These are phyloP conservation scores for Tetrao urogallus DNA, from an alignment of 2,113 vertebrate genomes.

Conservation along the genomic window DNA sequence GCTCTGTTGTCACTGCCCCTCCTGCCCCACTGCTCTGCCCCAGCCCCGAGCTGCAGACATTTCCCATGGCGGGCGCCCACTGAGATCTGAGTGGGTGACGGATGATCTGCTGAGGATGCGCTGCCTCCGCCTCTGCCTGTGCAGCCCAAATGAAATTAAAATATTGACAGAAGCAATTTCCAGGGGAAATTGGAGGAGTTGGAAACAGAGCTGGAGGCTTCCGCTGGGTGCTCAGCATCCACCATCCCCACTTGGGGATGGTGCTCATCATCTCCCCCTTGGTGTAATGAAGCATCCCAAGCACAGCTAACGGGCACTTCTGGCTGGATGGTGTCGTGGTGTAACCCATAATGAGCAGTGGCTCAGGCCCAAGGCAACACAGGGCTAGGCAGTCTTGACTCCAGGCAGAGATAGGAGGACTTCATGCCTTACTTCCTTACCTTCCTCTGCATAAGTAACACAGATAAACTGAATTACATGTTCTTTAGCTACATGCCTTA, in stretches of 20 bases:
- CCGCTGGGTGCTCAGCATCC: background rate
- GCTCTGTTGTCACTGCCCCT: rapidly evolving
- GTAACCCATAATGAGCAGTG: background rate
- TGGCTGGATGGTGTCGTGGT: background rate
- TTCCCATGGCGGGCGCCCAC: rapidly evolving
- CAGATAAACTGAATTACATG: background rate
- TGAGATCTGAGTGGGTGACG: background rate
- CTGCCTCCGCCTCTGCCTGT: background rate
- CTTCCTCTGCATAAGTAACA: background rate
- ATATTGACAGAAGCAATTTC: conserved; percentile 53
- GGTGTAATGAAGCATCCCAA: background rate
- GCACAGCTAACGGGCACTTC: background rate
- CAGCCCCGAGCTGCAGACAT: rapidly evolving
- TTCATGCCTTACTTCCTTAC: background rate
- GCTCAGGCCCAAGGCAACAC: background rate
- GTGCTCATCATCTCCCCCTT: background rate
- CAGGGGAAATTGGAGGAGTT: background rate
- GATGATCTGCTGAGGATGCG: background rate
- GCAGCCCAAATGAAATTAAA: conserved; percentile 42
- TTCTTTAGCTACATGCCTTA: background rate
- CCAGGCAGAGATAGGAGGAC: background rate
- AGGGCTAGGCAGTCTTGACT: background rate
- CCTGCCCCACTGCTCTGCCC: background rate
- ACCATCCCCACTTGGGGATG: rapidly evolving
- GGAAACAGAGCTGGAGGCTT: rapidly evolving